A percentile compares a stretch with the other conserved stretches of the same genome.
These are phyloP conservation scores for Adrianichthys oophorus DNA, from an alignment of 2,797 vertebrate species.

Conservation along the genomic window DNA sequence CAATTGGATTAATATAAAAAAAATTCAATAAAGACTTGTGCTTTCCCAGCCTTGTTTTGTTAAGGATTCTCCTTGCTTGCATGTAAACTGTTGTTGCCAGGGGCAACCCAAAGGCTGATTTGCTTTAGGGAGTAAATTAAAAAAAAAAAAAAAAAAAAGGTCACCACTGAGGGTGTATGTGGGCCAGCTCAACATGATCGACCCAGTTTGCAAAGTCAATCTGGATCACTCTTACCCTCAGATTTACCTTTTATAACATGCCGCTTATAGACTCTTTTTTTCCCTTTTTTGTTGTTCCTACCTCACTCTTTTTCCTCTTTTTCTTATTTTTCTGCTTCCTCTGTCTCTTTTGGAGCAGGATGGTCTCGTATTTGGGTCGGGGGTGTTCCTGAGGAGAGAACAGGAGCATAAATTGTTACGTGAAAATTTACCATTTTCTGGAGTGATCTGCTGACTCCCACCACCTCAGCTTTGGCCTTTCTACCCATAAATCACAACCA, in stretches of 20 bases:
- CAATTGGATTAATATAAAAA: too few relatives aligned
- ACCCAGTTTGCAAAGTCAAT: slow-evolving; percentile 51
- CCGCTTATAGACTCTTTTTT: neutral
- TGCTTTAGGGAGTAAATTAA: too few relatives aligned
- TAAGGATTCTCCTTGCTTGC: too few relatives aligned
- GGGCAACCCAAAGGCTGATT: too few relatives aligned
- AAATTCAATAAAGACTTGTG: too few relatives aligned
- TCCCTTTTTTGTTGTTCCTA: slow-evolving; percentile 61
- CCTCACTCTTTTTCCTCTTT: slow-evolving; percentile 76
- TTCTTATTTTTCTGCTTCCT: slow-evolving; percentile 73
- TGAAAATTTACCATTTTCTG: neutral
- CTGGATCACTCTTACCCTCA: slow-evolving; percentile 36
- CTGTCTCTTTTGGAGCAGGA: slow-evolving; percentile 87
- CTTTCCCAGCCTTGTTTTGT: too few relatives aligned
- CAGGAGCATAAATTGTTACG: neutral
- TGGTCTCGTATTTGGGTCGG: slow-evolving; percentile 91
- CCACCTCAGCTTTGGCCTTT: too few relatives aligned
- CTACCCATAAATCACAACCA: too few relatives aligned
- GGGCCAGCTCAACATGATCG: slow-evolving; percentile 39
- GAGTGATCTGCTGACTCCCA: too few relatives aligned
- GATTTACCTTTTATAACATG: slow-evolving; percentile 10
- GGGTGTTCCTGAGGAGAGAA: slow-evolving; percentile 84
- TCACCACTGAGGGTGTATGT: slow-evolving; percentile 10
- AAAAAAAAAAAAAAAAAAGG: neutral
- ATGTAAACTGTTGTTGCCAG: too few relatives aligned